Evolutionary conservation across 2,797 vertebrate species (phyloP).

Genomic region (Bradypodion pumilum): DNA sequence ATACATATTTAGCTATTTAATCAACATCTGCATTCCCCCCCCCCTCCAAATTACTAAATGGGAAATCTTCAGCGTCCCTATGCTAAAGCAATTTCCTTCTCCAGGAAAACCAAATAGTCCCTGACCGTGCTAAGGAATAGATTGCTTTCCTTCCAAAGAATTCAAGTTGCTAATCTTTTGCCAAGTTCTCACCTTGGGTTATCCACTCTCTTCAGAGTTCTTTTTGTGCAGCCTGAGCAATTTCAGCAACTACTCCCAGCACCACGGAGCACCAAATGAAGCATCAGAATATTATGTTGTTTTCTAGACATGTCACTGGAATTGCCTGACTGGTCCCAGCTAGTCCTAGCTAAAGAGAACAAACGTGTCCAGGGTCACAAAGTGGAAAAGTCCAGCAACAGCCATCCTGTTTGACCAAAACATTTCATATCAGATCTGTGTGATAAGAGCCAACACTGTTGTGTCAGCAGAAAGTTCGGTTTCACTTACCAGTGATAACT

Average conservation of each 20-base stretch:
- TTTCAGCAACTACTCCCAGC: not conserved
- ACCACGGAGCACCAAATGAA: not conserved
- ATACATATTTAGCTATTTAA: constrained; percentile 14
- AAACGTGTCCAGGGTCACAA: not conserved
- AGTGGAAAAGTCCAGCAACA: not conserved
- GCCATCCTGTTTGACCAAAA: not conserved
- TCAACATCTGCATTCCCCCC: not conserved
- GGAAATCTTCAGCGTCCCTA: not conserved
- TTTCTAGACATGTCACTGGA: not conserved
- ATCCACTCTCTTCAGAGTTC: not conserved
- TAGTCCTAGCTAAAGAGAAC: constrained; percentile 20
- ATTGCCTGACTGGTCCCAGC: constrained; percentile 38
- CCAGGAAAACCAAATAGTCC: not conserved
- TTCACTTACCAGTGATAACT: no score
- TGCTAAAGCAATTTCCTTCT: not conserved
- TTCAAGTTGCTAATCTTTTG: not conserved
- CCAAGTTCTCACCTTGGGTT: constrained; percentile 27
- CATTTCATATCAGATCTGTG: not conserved
- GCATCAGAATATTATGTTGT: rapidly evolving
- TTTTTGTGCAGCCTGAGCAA: not conserved
- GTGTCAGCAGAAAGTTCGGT: constrained; percentile 69
- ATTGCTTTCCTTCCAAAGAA: not conserved
- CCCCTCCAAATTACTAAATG: not conserved
- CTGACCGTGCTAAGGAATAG: not conserved
- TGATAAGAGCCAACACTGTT: constrained; percentile 16